These are phyloP conservation scores for Brachystomella parvula DNA, from an alignment of 1,140 invertebrate genomes.

Conservation along the genomic window DNA sequence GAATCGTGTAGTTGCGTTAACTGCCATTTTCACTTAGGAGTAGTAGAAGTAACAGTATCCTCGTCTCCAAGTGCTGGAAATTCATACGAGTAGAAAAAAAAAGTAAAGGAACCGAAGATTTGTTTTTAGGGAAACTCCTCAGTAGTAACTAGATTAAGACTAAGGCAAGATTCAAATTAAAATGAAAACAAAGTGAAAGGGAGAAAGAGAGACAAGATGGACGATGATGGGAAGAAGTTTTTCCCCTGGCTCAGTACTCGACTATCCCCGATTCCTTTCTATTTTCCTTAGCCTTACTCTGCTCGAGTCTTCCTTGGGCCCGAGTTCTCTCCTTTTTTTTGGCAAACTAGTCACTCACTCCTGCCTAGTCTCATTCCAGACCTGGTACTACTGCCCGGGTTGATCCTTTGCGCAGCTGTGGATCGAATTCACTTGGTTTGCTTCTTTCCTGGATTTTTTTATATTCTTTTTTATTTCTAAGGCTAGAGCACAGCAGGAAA, in stretches of 20 bases:
- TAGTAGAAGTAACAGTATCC: too few relatives aligned
- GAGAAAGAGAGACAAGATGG: neutral
- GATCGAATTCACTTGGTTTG: conserved; percentile 3
- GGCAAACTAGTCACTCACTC: conserved; percentile 38
- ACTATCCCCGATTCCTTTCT: too few relatives aligned
- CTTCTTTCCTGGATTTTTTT: conserved; percentile 37
- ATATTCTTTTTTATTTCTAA: conserved; percentile 42
- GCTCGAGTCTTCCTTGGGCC: conserved; percentile 44
- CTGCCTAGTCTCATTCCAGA: conserved; percentile 38
- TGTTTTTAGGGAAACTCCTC: too few relatives aligned
- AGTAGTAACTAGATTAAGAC: too few relatives aligned
- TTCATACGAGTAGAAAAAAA: too few relatives aligned
- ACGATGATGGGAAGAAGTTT: too few relatives aligned
- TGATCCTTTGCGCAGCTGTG: conserved; percentile 41
- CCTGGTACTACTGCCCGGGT: conserved; percentile 43
- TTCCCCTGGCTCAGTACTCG: too few relatives aligned
- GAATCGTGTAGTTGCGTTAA: conserved; percentile 61
- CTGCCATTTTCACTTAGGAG: conserved; percentile 24
- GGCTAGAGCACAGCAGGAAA: conserved; percentile 46
- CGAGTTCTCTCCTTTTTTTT: conserved; percentile 40
- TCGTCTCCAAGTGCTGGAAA: neutral
- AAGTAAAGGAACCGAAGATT: neutral
- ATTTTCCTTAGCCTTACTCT: too few relatives aligned
- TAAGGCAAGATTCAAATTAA: neutral
- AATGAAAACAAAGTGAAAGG: neutral